Base-by-base conservation (phyloP, 2,888 invertebrate genomes). In the Lymantria monacha region DNA sequence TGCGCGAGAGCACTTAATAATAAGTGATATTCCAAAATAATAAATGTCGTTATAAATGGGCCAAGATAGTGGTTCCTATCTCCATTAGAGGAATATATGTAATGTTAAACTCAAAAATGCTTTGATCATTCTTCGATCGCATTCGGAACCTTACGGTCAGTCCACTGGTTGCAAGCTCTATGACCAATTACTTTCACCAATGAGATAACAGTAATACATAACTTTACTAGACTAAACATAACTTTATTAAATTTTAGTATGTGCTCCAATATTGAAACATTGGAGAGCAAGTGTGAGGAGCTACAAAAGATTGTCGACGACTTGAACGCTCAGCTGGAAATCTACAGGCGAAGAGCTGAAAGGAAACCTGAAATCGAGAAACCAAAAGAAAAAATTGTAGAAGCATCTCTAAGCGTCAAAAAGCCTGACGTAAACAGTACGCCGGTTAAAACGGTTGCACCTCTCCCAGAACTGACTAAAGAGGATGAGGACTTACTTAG, bases 231-330 rank as follows among this genome's bases (percentile, higher is more conserved):
- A n/a, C n/a, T n/a, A n/a, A n/a, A n/a, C n/a, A n/a, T 33, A 9
- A 8, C 33, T 31, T 44, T 7, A 22, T 43, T 43, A 10, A 13
- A 55, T 83, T 81, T 31, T 87, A 95, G 95, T 62, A 92, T 97
- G 74, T 94, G 94, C 71, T 88, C 93, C 56, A 96, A 94, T 68
- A 94, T 97, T 66, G 97, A 97, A 80, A 93, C 93, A 31, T 90
- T 98, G 70, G 98, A 98, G 83, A 83, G 93, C 42, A 95, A 95
- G 78, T 95, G 95, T 79, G 97, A 97, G 73, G 97, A 98, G 59
- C 89, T 97, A 49, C 96, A 95, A 73, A 94, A 94, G 80, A 94
- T 93, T 79, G 91, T 96, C 61, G 97, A 97, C 69, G 96, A 97
- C 63, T 83, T 95, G 48, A 93, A 92, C 46, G 91, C 93, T 46